phyloP scores from a whole-genome alignment of 1,140 invertebrate species.

The Battus philenor region DNA sequence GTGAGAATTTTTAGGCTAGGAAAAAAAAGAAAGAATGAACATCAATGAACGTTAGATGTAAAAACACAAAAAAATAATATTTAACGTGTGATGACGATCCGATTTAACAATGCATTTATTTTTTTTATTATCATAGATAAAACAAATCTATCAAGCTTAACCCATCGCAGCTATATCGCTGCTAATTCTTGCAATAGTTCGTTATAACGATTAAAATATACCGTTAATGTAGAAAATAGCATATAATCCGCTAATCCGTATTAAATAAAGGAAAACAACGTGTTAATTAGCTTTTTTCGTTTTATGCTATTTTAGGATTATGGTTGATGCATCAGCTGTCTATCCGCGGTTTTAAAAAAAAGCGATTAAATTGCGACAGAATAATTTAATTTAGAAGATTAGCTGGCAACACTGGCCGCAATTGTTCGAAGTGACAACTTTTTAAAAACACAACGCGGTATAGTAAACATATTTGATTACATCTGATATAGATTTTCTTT shows the following conservation, averaged over 20 bases:
- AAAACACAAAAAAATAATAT: background rate
- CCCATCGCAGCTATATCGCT: background rate
- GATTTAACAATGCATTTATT: no score
- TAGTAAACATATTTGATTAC: no score
- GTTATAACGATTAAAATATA: conserved; percentile 8
- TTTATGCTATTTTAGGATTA: conserved; percentile 4
- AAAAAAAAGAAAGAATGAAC: no score
- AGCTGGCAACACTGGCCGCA: conserved; percentile 3
- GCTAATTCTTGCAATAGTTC: background rate
- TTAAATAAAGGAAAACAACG: conserved; percentile 14
- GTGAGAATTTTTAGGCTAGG: no score
- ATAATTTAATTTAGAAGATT: conserved; percentile 10
- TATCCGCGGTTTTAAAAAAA: conserved; percentile 1
- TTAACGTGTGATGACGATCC: no score
- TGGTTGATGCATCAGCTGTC: conserved; percentile 1
- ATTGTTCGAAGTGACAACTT: no score
- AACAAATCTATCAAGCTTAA: background rate
- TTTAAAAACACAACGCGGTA: no score
- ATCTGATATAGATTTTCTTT: no score
- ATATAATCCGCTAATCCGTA: conserved; percentile 10
- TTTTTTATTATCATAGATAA: no score
- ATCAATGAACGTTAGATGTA: no score
- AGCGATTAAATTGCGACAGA: conserved; percentile 1
- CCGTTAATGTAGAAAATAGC: conserved; percentile 13
- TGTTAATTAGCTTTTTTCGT: conserved; percentile 13